Evolutionary conservation across 1,140 invertebrate species (phyloP).

Genomic region (Hermetia illucens): DNA sequence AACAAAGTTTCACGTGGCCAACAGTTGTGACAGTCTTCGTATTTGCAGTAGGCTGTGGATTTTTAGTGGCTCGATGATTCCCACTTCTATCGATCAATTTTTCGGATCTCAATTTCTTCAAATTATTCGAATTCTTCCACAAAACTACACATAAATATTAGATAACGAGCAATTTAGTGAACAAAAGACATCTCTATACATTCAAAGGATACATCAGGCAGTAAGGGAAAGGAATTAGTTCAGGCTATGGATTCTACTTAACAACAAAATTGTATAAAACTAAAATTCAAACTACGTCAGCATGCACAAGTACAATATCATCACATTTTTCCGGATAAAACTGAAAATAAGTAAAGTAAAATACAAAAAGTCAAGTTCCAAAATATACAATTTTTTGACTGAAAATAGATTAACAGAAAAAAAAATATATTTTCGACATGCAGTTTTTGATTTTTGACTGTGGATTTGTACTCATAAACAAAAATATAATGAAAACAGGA

Average conservation of each 20-base stretch:
- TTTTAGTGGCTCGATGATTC: constrained; percentile 28
- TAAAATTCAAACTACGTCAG: too few species aligned
- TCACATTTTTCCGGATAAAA: constrained; percentile 1
- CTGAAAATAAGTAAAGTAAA: constrained; percentile 2
- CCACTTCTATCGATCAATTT: too few species aligned
- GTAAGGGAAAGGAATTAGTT: too few species aligned
- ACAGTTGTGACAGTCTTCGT: constrained; percentile 29
- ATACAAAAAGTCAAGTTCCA: constrained; percentile 1
- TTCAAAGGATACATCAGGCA: too few species aligned
- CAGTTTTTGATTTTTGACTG: background rate
- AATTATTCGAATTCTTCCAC: too few species aligned
- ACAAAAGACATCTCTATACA: too few species aligned
- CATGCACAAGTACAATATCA: too few species aligned
- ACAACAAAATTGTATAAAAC: too few species aligned
- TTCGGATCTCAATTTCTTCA: too few species aligned
- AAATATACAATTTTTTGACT: background rate
- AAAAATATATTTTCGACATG: background rate
- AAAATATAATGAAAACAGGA: background rate
- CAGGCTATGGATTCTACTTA: too few species aligned
- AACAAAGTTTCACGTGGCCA: constrained; percentile 28
- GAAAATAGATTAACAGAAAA: background rate
- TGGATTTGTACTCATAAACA: background rate
- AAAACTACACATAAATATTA: too few species aligned
- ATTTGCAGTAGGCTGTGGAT: constrained; percentile 29
- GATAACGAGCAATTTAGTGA: too few species aligned